Evolutionary conservation across 2,797 vertebrate genomes (phyloP), one percentile per base, ranked within the genome.

Genomic region (Gobio occitaniae): DNA sequence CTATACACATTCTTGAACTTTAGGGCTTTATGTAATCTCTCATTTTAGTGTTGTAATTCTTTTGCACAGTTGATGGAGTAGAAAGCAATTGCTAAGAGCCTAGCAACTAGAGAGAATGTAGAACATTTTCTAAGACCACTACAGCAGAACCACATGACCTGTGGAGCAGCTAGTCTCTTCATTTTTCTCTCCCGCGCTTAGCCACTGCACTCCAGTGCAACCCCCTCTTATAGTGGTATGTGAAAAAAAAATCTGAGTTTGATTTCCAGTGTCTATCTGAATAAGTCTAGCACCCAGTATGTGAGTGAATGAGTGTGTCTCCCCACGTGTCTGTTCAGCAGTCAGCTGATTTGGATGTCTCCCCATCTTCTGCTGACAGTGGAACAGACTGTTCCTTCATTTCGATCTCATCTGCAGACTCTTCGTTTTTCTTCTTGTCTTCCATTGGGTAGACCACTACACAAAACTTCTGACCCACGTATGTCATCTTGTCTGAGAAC

Each of bases 381-480:
- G 95, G 93, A 83, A 93, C 89, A 50, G 69, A 86, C 87, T 91
- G 92, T 76, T 93, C 93, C 78, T 91, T 93, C 90, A 93, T 89
- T 72, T 93, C 92, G 59, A 92, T 92, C 59, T 94, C 93, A 1
- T 93, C 94, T 25, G 44, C 82, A 17, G 83, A 83, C 36, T 61
- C 70, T 0, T 78, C 86, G 11, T 87, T 83, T 9, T 44, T 32
- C 7, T 81, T 59, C 0, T 12, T 61, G 0, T 92, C 80, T 38
- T 81, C 72, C 2, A 91, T 91, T 0, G 97, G 97, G 86, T 98
- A 98, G 32, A 98, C 97, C 2, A 97, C 97, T 89, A 97, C 87
- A 25, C 97, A 98, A 63, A 98, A 94, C 95, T 95, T 97, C 95
- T 98, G 97, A 84, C 96, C 94, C 80, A 94, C 32, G 83, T 95